Conservation (phyloP, 2,888 invertebrate species). For the Mechanitis messenoides region DNA sequence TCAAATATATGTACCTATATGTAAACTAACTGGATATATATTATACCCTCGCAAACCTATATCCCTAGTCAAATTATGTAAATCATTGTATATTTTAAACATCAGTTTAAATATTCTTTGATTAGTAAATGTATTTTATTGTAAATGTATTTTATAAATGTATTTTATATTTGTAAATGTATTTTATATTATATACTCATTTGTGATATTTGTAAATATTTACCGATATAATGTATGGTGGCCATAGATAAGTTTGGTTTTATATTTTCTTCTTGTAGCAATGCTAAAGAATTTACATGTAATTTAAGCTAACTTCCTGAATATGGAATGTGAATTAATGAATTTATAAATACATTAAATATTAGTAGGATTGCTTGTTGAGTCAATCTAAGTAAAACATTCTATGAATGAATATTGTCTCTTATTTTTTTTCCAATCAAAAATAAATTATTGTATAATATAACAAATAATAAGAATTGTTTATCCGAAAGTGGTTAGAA, state of each 20-base stretch:
- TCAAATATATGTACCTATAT: constrained; percentile 4
- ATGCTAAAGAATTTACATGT: constrained; percentile 1
- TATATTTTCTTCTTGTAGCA: constrained; percentile 23
- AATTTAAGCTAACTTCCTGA: constrained; percentile 6
- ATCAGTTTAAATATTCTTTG: constrained; percentile 20
- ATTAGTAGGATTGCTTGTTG: constrained; percentile 58
- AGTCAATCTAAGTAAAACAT: constrained; percentile 68
- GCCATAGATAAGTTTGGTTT: constrained; percentile 55
- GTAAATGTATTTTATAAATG: constrained; percentile 24
- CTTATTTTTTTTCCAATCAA: constrained; percentile 38
- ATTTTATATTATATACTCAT: constrained; percentile 48
- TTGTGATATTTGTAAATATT: constrained; percentile 69
- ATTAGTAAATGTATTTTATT: constrained; percentile 27
- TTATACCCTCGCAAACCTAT: constrained; percentile 20
- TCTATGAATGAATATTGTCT: constrained; percentile 64
- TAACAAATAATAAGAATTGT: no score
- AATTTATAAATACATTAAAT: constrained; percentile 45
- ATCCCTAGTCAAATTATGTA: constrained; percentile 54
- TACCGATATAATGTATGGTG: constrained; percentile 56
- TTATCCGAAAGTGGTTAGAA: no score
- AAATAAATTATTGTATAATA: background rate
- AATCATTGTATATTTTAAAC: constrained; percentile 27
- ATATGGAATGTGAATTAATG: constrained; percentile 44
- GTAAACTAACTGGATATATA: constrained; percentile 1
- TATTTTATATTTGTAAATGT: constrained; percentile 27